Evolutionary conservation across 2,888 invertebrate genomes (phyloP), one percentile per base, ranked within the genome.

Genomic region (Ichneumon xanthorius): DNA sequence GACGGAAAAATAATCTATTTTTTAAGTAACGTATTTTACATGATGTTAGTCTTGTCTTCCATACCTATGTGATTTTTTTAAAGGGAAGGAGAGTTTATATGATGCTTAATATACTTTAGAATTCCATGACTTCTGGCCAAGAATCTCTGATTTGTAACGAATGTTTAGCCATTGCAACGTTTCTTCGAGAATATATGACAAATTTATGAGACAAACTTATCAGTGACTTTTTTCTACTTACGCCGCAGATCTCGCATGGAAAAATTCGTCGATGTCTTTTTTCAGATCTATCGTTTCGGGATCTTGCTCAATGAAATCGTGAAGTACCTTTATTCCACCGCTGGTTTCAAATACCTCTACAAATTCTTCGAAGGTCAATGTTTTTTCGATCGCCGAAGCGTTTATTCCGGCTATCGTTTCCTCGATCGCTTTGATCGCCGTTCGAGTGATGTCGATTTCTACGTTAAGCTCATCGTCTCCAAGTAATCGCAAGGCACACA

Each of bases 401-500:
- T 68, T 78, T 55, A 82, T 78, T 73, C 19, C 30, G 3, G n/a
- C 26, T 14, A 78, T 61, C 9, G 67, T 71, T 16, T 26, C 14
- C 26, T 78, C 50, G 3, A 67, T 16, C 22, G 48, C 48, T 45
- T 50, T 26, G 16, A 67, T 53, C n/a, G 30, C 48, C 6, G 48
- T 9, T 5, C 67, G 63, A 63, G 79, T 33, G 11, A 61, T 72
- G 9, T 72, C 19, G 14, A 83, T 80, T 53, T 72, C 63, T 14
- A 82, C 30, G 19, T 84, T 65, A 11, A 79, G 14, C 70, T 19
- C 75, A 90, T 96, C 96, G 11, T 96, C 96, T 85, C 96, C 96
- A 22, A 97, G 94, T 72, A 95, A 95, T 91, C 95, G 95, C 86
- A 95, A 95, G 91, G 96, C 95, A 87, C 95, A 95, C 87, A 95